A percentile compares a stretch with the other conserved stretches of the same genome.
These are phyloP conservation scores for Cepaea nemoralis DNA, from an alignment of 1,140 invertebrate genomes.

Conservation along the genomic window DNA sequence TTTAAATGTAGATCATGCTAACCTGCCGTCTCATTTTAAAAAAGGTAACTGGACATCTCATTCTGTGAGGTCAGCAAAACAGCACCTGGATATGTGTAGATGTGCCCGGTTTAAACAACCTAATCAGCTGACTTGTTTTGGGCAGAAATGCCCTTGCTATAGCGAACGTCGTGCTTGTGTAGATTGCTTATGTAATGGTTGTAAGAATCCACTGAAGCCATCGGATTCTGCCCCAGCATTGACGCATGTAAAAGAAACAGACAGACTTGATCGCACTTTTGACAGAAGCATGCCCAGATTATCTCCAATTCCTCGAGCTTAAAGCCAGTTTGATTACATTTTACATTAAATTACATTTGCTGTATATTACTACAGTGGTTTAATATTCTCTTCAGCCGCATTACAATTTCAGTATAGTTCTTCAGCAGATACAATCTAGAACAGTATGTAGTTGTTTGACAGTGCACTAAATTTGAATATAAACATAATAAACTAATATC, in stretches of 20 bases:
- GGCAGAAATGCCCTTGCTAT: conserved; percentile 93
- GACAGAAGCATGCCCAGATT: conserved; percentile 45
- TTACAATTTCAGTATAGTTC: too few relatives aligned
- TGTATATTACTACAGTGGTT: too few relatives aligned
- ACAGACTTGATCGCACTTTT: conserved; percentile 31
- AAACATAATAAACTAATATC: too few relatives aligned
- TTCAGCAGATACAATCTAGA: too few relatives aligned
- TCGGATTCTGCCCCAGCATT: conserved; percentile 41
- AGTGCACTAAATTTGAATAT: too few relatives aligned
- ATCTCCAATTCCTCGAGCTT: conserved; percentile 43
- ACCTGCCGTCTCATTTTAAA: neutral
- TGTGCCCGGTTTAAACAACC: conserved; percentile 92
- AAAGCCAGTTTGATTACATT: too few relatives aligned
- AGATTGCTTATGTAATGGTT: conserved; percentile 90
- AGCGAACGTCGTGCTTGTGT: conserved; percentile 84
- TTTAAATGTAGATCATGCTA: neutral
- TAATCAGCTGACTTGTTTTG: conserved; percentile 91
- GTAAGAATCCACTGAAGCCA: conserved; percentile 81
- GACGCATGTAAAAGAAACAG: conserved; percentile 27
- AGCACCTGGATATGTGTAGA: conserved; percentile 76
- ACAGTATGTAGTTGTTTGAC: too few relatives aligned
- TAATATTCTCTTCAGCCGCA: too few relatives aligned
- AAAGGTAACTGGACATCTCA: neutral
- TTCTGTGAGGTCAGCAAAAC: neutral
- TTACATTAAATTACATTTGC: too few relatives aligned